phyloP scores from a whole-genome alignment of 2,888 invertebrate species.

The Cancer borealis region DNA sequence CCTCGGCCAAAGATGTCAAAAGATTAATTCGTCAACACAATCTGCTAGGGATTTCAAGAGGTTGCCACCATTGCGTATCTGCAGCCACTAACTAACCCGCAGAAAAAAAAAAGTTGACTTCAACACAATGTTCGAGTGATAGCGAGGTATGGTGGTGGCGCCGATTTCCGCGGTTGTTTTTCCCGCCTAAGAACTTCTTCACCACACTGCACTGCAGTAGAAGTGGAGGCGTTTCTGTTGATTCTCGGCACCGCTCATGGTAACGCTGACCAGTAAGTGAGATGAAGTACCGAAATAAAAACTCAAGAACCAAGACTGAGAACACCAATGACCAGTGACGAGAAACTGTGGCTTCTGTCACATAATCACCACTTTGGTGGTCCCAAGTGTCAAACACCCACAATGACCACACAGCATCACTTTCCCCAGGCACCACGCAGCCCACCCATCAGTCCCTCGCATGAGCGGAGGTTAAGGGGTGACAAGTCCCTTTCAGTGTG shows the following conservation, averaged over 20 bases:
- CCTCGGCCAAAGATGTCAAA: neutral
- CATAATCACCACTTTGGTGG: neutral
- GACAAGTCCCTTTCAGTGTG: neutral
- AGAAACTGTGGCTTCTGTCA: neutral
- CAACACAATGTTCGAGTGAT: neutral
- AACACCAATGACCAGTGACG: neutral
- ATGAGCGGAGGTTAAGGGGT: neutral
- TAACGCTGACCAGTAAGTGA: neutral
- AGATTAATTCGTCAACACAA: neutral
- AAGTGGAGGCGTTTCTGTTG: neutral
- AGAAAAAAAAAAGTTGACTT: neutral
- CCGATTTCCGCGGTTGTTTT: neutral
- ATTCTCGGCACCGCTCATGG: neutral
- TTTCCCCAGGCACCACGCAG: neutral
- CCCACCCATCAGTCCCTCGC: neutral
- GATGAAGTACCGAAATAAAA: neutral
- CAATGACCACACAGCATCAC: neutral
- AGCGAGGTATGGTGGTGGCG: neutral
- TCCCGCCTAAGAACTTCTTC: neutral
- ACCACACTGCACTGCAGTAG: neutral
- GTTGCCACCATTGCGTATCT: neutral
- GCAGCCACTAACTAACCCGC: neutral
- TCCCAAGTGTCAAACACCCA: neutral
- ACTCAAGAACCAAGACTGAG: neutral
- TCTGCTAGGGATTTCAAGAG: neutral